Evolutionary conservation across 1,140 invertebrate genomes (phyloP).

Genomic region (Telenomus remus): DNA sequence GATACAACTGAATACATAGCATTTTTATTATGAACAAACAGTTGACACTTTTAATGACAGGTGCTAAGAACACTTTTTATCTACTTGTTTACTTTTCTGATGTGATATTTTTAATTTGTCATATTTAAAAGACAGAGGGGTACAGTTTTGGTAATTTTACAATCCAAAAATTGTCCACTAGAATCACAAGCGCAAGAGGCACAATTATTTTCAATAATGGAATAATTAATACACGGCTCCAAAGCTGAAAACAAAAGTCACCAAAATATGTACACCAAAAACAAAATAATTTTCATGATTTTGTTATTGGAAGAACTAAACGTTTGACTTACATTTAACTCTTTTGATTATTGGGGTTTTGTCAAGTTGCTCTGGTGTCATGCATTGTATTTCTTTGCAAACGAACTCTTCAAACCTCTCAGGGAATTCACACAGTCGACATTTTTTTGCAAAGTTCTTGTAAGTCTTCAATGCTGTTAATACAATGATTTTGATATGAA

Average conservation of each 20-base stretch:
- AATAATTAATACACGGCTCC: too few species aligned
- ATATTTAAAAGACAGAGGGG: too few species aligned
- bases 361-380: slow-evolving; percentile 18
- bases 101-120: too few species aligned
- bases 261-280: neutral
- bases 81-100: too few species aligned
- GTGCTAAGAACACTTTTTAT: too few species aligned
- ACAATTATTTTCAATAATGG: too few species aligned
- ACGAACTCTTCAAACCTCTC: slow-evolving; percentile 13
- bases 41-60: too few species aligned
- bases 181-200: too few species aligned
- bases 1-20: too few species aligned
- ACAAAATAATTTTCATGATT: neutral
- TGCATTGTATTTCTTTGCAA: slow-evolving; percentile 27
- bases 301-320: neutral
- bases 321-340: slow-evolving; percentile 37
- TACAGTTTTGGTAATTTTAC: too few species aligned
- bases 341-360: slow-evolving; percentile 19
- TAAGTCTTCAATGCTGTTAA: slow-evolving; percentile 30
- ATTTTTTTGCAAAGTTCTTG: slow-evolving; percentile 32
- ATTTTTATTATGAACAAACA: too few species aligned
- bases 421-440: slow-evolving; percentile 28
- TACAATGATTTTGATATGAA: slow-evolving; percentile 3
- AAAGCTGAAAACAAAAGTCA: neutral
- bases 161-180: too few species aligned